Percentiles rank a stretch among this genome's conserved stretches.
Conservation (phyloP, 1,140 invertebrate species). For the Megalopta genalis region DNA sequence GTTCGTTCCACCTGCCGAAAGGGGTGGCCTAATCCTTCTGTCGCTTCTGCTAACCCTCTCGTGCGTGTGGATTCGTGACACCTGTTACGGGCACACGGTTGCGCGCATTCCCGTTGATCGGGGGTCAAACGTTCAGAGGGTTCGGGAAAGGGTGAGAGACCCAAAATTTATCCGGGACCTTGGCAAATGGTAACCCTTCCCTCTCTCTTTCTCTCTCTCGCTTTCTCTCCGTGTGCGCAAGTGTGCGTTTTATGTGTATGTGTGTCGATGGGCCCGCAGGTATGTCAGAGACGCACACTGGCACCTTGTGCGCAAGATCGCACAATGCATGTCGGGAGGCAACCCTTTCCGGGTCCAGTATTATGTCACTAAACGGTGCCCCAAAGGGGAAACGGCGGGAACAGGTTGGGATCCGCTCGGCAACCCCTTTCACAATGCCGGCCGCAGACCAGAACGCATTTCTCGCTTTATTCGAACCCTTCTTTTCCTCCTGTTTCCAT, state of each 20-base stretch:
- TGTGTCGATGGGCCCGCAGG: conserved; percentile 54
- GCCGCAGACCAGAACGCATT: conserved; percentile 42
- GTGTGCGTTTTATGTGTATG: no score
- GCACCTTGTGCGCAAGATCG: conserved; percentile 46
- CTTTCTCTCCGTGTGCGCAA: no score
- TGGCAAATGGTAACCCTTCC: conserved; percentile 60
- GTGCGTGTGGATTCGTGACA: conserved; percentile 12
- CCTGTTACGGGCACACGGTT: conserved; percentile 57
- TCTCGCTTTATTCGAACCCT: conserved; percentile 18
- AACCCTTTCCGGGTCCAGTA: conserved; percentile 70
- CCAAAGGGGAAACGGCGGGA: conserved; percentile 46
- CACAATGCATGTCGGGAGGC: conserved; percentile 57
- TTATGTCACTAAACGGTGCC: conserved; percentile 66
- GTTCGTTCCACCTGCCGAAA: conserved; percentile 41
- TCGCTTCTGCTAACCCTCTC: conserved; percentile 48
- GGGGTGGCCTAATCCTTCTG: conserved; percentile 41
- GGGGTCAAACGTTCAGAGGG: conserved; percentile 58
- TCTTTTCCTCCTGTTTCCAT: conserved; percentile 12
- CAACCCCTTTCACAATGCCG: conserved; percentile 54
- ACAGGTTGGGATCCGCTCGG: conserved; percentile 57
- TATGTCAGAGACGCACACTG: conserved; percentile 59
- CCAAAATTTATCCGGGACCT: conserved; percentile 39
- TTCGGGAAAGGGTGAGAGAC: conserved; percentile 65
- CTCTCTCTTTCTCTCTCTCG: neutral
- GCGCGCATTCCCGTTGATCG: conserved; percentile 34